phyloP scores from a whole-genome alignment of 1,140 invertebrate species.

The Listronotus bonariensis region DNA sequence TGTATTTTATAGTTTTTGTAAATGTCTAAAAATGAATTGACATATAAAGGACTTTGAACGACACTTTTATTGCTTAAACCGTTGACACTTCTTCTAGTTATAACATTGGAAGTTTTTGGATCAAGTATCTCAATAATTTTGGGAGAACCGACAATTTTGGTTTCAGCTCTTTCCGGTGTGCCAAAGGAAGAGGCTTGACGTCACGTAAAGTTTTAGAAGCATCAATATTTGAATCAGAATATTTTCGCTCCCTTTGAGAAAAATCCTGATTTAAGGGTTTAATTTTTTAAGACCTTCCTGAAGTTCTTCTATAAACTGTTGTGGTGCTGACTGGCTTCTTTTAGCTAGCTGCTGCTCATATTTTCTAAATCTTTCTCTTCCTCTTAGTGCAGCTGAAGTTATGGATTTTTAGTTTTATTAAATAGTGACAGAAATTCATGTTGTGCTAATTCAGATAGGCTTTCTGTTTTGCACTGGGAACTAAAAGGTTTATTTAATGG shows the following conservation, averaged over 20 bases:
- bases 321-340: constrained; percentile 59
- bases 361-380: constrained; percentile 42
- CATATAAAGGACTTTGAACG: not conserved
- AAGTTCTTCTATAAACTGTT: constrained; percentile 59
- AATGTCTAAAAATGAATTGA: constrained; percentile 2
- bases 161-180: not conserved
- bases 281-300: constrained; percentile 58
- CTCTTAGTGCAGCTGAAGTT: constrained; percentile 36
- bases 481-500: no score
- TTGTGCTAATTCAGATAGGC: constrained; percentile 44
- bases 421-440: constrained; percentile 43
- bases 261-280: constrained; percentile 48
- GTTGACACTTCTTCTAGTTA: no score
- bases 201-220: not conserved
- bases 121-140: constrained; percentile 54
- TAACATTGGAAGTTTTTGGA: constrained; percentile 43
- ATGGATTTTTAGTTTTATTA: constrained; percentile 48
- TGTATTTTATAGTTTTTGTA: constrained; percentile 59
- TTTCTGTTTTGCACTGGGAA: constrained; percentile 30
- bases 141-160: constrained; percentile 19
- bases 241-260: constrained; percentile 32
- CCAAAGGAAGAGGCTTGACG: not conserved
- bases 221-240: constrained; percentile 32
- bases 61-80: not conserved
- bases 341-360: constrained; percentile 46